phyloP scores from a whole-genome alignment of 2,797 vertebrate species.

The Phrynocephalus guinanensis region DNA sequence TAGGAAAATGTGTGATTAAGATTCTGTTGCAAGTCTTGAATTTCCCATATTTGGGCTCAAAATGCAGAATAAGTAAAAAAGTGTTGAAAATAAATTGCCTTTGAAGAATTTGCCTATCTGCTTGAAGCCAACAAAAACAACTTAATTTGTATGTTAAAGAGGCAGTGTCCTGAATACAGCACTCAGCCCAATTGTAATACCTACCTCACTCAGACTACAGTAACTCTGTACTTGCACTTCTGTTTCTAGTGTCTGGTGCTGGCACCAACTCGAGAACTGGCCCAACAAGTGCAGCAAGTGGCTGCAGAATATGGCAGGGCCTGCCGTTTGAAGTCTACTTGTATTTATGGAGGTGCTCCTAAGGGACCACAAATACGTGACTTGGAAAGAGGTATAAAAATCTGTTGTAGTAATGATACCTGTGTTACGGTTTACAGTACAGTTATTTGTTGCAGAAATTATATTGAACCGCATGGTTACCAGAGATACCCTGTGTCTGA shows the following conservation, averaged over 20 bases:
- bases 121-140: background rate
- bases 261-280: constrained; percentile 94
- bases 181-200: too few relatives aligned
- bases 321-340: constrained; percentile 93
- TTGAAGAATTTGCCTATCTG: background rate
- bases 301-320: constrained; percentile 94
- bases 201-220: background rate
- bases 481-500: constrained; percentile 27
- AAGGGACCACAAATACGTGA: constrained; percentile 97
- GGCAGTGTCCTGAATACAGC: background rate
- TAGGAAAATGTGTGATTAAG: background rate
- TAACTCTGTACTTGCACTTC: background rate
- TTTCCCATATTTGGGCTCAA: background rate
- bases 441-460: background rate
- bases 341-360: constrained; percentile 95
- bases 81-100: background rate
- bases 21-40: background rate
- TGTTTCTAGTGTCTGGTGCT: constrained; percentile 89
- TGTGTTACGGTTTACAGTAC: background rate
- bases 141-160: background rate
- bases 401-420: rapidly evolving
- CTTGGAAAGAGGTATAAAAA: constrained; percentile 89
- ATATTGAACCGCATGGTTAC: background rate
- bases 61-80: background rate
- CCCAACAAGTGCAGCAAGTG: constrained; percentile 96